Base-by-base conservation (phyloP, 2,888 invertebrate genomes). In the Trissoscelio sp. region DNA sequence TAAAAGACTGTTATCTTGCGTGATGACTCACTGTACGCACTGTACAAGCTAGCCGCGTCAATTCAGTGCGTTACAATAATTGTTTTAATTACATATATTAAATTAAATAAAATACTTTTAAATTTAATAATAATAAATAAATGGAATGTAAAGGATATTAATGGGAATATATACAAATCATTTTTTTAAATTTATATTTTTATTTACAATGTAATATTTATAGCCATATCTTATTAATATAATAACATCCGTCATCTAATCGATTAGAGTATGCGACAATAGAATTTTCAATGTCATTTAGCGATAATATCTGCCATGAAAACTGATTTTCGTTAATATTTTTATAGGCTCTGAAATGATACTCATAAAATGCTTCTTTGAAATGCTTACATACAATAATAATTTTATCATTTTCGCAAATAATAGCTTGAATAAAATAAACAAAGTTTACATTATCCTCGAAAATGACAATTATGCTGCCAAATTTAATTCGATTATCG, bases 271-370 rank as follows among this genome's bases (percentile, higher is more conserved):
- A 22, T 6, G 3, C 3, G 6, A 24, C 24, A 24, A 24, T 6
- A 24, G 6, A 24, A 4, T 24, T 6, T 6, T 4, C 3, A 24
- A 24, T 6, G 6, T 24, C 24, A 24, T 24, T 24, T 6, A 24
- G 6, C 6, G 24, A 72, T 22, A 12, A 48, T 34, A 55, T 4
- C 12, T 60, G 14, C 48, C 48, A 57, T 6, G 16, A 37, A 60
- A 44, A 53, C 51, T 22, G 14, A 20, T 64, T 42, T 9, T 31
- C 42, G 44, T 46, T 12, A 0, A 28, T 4, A 14, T 66, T 57
- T 57, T 57, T 74, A 16, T 66, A 74, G 7, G 64, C 57, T 22
- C 28, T 31, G 24, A 22, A 57, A 34, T 74, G 66, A 7, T 37
- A 22, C n/a, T 66, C 12, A 11, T 46, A 64, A 24, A 31, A 24